phyloP scores from a whole-genome alignment of 2,113 vertebrate genomes.

The Tricholaema leucomelas region DNA sequence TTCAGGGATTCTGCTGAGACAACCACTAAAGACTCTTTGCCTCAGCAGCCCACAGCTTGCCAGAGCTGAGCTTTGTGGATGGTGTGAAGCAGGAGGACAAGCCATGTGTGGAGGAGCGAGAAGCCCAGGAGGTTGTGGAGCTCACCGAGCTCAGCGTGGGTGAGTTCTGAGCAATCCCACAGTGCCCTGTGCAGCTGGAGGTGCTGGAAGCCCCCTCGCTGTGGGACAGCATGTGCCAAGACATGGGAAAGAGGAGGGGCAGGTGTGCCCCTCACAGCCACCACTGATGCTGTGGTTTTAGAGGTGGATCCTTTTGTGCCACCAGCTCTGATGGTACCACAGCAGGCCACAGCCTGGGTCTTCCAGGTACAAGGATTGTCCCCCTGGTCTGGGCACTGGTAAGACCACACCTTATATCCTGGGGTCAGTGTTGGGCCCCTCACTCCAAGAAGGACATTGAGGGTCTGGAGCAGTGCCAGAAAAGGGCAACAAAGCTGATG shows the following conservation, averaged over 20 bases:
- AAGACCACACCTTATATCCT: too few species aligned
- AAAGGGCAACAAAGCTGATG: too few species aligned
- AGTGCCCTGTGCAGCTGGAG: rapidly evolving
- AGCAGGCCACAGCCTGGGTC: too few species aligned
- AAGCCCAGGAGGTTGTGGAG: not conserved
- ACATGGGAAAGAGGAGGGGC: not conserved
- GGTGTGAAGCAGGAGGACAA: not conserved
- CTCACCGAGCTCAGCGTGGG: not conserved
- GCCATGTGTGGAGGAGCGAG: not conserved
- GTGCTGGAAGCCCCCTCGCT: not conserved
- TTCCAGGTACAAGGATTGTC: too few species aligned
- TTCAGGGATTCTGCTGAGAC: not conserved
- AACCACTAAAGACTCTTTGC: not conserved
- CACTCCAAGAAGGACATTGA: too few species aligned
- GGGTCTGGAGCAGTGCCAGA: too few species aligned
- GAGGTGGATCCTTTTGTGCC: too few species aligned
- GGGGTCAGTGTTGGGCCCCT: too few species aligned
- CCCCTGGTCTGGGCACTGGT: not conserved
- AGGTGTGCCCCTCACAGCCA: too few species aligned
- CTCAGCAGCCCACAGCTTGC: too few species aligned
- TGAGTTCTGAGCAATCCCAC: not conserved
- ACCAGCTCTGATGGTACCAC: too few species aligned
- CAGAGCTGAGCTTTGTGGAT: not conserved
- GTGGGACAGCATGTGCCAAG: not conserved
- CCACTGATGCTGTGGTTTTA: too few species aligned